phyloP scores from a whole-genome alignment of 2,113 vertebrate genomes.

The Ailurus styani region DNA sequence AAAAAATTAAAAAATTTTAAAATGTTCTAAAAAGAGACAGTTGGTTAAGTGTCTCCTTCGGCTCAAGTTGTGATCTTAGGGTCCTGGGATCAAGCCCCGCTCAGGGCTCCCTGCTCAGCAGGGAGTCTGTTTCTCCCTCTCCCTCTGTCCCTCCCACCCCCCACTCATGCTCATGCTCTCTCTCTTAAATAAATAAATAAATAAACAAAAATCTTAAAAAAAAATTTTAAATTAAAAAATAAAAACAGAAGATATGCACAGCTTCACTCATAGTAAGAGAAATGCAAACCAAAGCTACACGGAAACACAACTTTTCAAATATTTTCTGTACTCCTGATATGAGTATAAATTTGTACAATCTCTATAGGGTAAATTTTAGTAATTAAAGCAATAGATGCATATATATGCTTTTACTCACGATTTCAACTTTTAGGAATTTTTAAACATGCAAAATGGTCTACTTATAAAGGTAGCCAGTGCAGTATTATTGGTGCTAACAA shows the following conservation, averaged over 20 bases:
- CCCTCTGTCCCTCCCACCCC: no score
- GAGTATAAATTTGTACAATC: background rate
- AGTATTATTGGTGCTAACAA: background rate
- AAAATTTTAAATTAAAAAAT: background rate
- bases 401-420: background rate
- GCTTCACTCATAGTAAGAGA: background rate
- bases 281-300: background rate
- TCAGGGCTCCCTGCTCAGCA: background rate
- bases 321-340: background rate
- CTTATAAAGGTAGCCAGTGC: background rate
- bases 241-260: background rate
- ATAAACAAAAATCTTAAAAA: background rate
- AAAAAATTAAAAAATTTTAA: background rate
- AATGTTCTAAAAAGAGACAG: no score
- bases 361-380: background rate
- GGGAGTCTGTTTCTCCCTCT: background rate
- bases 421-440: conserved; percentile 8
- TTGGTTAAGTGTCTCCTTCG: background rate
- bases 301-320: background rate
- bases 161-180: background rate
- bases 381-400: background rate
- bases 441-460: background rate
- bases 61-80: background rate
- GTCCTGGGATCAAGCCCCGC: background rate
- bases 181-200: background rate